Base-by-base conservation (phyloP, 2,797 vertebrate species). In the Florisuga fusca region DNA sequence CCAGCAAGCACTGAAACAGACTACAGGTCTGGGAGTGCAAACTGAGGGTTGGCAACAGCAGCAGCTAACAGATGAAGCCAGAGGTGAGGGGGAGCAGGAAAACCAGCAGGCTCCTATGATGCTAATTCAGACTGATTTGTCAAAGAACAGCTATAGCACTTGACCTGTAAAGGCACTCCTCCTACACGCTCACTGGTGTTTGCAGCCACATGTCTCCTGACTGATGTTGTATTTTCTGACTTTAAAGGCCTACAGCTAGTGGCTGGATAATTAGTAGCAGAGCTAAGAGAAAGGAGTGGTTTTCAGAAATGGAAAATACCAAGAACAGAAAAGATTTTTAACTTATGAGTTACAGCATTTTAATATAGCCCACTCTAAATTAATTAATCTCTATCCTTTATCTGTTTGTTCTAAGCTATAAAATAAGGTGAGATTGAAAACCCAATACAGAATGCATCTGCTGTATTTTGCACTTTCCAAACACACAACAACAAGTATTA, bases 81-180 rank as follows among this genome's bases (percentile, higher is more conserved):
- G 34, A 83, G 75, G 45, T 58, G 66, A 2, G 6, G 53, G 73
- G 66, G 38, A 90, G 46, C 54, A 64, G 68, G 54, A 93, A 79
- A 38, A 90, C 48, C 53, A 57, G 48, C 31, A 85, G 78, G 51
- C 8, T 68, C 53, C 74, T 64, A 4, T 33, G 84, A 94, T 79
- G 78, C n/a, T 93, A 84, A 93, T 90, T 92, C 88, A 94, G 74
- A 72, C 41, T 46, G 53, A 91, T 94, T 73, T 87, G 90, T 89
- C 26, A 51, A 84, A 90, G 68, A 84, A 59, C 79, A 93, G 66
- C 50, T 77, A 79, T 27, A 93, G 73, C 58, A 62, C 54, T 86
- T 84, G 85, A 91, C 91, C 84, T 84, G 58, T 62, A 84, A 94
- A 88, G 79, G 38, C 72, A 51, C 81, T 88, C 67, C 81, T 88